phyloP scores from a whole-genome alignment of 2,888 invertebrate genomes.

The Epiblema foenella region DNA sequence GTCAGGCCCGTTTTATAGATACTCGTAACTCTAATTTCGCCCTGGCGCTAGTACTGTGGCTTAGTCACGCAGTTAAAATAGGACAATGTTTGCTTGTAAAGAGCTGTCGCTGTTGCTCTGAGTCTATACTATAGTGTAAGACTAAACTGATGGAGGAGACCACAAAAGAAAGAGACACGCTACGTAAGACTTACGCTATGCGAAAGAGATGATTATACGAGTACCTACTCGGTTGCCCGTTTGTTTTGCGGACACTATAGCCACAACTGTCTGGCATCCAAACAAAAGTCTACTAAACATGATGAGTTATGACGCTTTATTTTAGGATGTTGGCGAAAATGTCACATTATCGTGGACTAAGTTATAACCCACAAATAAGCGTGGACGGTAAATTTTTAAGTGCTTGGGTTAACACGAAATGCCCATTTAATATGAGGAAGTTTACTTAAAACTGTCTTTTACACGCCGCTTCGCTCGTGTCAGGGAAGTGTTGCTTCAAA shows the following conservation, averaged over 20 bases:
- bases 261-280: conserved; percentile 4
- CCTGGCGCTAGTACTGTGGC: conserved; percentile 25
- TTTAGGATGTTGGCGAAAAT: conserved; percentile 34
- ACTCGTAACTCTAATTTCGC: conserved; percentile 13
- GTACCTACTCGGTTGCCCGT: background rate
- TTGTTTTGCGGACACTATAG: conserved; percentile 1
- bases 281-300: conserved; percentile 20
- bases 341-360: conserved; percentile 34
- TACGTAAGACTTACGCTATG: background rate
- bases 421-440: background rate
- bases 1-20: background rate
- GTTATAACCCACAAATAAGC: conserved; percentile 27
- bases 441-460: conserved; percentile 8
- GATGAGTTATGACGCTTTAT: conserved; percentile 34
- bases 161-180: conserved; percentile 1
- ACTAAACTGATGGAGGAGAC: background rate
- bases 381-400: conserved; percentile 26
- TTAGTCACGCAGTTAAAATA: conserved; percentile 31
- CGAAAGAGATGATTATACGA: background rate
- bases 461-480: background rate
- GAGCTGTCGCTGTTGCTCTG: conserved; percentile 3
- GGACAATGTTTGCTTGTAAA: background rate
- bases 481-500: background rate
- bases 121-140: background rate
- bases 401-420: conserved; percentile 7